A percentile compares a stretch with the other conserved stretches of the same genome.
phyloP scores from a whole-genome alignment of 1,140 invertebrate genomes.

The Drosophila aff. region DNA sequence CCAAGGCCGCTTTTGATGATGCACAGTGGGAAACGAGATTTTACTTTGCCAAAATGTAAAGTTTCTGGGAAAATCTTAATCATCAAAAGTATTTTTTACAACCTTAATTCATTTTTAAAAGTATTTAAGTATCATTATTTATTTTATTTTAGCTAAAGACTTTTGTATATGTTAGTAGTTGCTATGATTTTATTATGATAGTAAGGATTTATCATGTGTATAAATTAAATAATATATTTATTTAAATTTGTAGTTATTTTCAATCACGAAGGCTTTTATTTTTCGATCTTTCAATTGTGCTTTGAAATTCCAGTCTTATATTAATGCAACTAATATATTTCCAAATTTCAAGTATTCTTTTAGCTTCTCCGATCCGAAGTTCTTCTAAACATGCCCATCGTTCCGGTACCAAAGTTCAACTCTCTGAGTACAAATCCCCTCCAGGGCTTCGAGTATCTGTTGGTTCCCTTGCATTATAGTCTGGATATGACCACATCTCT shows the following conservation, averaged over 20 bases:
- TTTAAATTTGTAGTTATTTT: too few relatives aligned
- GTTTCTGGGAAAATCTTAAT: too few relatives aligned
- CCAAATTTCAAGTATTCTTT: neutral
- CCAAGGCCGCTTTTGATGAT: conserved; percentile 31
- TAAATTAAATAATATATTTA: too few relatives aligned
- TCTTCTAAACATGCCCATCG: conserved; percentile 13
- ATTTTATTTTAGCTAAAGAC: too few relatives aligned
- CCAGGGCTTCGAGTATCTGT: conserved; percentile 23
- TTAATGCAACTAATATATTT: neutral
- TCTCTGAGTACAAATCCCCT: neutral
- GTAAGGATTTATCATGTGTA: too few relatives aligned
- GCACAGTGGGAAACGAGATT: conserved; percentile 22
- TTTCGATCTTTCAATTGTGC: neutral
- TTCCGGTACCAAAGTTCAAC: conserved; percentile 2
- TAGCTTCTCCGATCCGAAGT: too few relatives aligned
- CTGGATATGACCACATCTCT: conserved; percentile 14
- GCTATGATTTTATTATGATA: too few relatives aligned
- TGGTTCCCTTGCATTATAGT: conserved; percentile 24
- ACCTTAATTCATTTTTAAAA: neutral
- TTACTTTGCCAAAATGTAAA: too few relatives aligned
- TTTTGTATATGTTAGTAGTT: too few relatives aligned
- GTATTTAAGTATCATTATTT: too few relatives aligned
- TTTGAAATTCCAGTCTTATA: neutral
- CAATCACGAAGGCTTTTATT: neutral
- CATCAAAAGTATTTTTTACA: neutral